Conservation (phyloP, 2,797 vertebrate species). For the Vespertilio murinus region DNA sequence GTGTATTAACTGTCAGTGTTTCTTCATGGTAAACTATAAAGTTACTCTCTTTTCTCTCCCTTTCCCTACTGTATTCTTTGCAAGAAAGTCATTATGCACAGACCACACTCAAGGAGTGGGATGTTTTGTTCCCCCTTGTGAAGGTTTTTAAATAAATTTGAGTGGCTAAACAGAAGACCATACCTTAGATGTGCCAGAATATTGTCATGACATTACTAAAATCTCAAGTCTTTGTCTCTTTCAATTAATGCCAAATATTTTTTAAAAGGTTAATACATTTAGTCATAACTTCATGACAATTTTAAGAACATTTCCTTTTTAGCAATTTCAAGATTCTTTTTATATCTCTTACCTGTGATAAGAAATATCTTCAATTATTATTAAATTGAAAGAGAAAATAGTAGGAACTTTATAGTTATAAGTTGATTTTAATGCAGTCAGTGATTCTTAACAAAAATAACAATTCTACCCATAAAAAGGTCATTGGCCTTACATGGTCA, state of each 20-base stretch:
- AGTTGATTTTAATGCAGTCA: not conserved
- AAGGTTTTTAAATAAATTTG: not conserved
- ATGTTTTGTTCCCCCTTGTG: not conserved
- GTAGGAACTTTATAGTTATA: not conserved
- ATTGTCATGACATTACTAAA: not conserved
- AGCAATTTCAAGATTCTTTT: conserved; percentile 4
- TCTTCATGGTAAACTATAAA: not conserved
- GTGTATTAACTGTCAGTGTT: not conserved
- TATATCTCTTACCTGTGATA: not conserved
- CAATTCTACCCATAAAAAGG: not conserved
- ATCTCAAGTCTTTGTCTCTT: not conserved
- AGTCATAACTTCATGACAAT: not conserved
- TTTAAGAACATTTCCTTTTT: not conserved
- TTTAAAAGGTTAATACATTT: conserved; percentile 18
- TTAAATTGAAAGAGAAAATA: not conserved
- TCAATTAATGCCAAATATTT: not conserved
- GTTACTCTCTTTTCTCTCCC: not conserved
- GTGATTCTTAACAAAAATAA: not conserved
- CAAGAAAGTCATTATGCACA: not conserved
- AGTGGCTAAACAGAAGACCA: not conserved
- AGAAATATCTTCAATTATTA: not conserved
- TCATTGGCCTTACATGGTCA: not conserved
- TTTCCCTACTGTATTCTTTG: not conserved
- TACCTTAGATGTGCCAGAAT: not conserved
- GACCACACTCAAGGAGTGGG: not conserved